Evolutionary conservation across 2,888 invertebrate species (phyloP).

Genomic region (Apoda limacodes): DNA sequence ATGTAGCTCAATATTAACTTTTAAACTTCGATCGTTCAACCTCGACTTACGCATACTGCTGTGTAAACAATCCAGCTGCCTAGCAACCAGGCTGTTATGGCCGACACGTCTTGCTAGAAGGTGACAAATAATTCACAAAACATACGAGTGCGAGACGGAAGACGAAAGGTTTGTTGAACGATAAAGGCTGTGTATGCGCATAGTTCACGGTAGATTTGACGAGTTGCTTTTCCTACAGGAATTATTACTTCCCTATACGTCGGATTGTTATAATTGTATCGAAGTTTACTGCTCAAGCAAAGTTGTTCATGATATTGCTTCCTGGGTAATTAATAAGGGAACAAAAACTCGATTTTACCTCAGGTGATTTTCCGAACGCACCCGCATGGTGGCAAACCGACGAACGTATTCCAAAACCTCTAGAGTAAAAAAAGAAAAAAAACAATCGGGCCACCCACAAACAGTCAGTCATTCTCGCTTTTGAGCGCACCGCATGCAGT

Average conservation of each 20-base stretch:
- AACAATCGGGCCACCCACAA: too few relatives aligned
- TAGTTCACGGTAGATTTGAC: constrained; percentile 29
- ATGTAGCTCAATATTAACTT: constrained; percentile 4
- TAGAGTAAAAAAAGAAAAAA: too few relatives aligned
- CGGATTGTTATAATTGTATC: constrained; percentile 20
- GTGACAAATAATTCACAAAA: constrained; percentile 5
- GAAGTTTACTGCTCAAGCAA: too few relatives aligned
- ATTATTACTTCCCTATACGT: constrained; percentile 42
- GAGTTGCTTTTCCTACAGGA: constrained; percentile 39
- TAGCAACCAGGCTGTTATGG: constrained; percentile 24
- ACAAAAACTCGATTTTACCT: too few relatives aligned
- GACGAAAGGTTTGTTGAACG: constrained; percentile 32
- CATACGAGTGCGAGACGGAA: constrained; percentile 10
- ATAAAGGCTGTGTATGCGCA: constrained; percentile 43
- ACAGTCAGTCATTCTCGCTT: too few relatives aligned
- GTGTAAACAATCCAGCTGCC: constrained; percentile 30
- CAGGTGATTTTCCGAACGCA: too few relatives aligned
- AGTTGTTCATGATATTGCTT: too few relatives aligned
- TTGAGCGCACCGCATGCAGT: too few relatives aligned
- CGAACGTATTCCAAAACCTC: too few relatives aligned
- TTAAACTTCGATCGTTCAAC: constrained; percentile 19
- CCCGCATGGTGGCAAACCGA: too few relatives aligned
- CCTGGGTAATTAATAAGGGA: too few relatives aligned
- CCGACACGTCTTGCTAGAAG: constrained; percentile 12
- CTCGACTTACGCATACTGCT: constrained; percentile 18